Evolutionary conservation across 2,113 vertebrate genomes (phyloP).

Genomic region (Furnarius figulus): DNA sequence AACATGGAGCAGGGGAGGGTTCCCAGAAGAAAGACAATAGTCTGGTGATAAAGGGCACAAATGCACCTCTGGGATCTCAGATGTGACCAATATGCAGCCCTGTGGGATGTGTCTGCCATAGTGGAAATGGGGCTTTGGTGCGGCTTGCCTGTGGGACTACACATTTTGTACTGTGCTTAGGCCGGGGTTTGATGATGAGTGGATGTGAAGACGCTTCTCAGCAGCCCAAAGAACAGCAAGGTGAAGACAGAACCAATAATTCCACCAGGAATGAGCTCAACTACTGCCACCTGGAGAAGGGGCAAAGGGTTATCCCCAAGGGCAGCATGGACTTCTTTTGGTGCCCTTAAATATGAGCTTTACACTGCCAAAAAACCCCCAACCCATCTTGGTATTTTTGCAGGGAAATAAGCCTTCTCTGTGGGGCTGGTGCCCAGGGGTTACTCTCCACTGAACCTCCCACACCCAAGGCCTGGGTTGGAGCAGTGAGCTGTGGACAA

Average conservation of each 20-base stretch:
- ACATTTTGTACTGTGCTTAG: fast-evolving
- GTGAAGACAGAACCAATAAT: neutral
- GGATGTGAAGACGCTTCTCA: neutral
- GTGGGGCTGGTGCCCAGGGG: neutral
- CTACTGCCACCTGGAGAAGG: neutral
- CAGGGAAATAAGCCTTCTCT: neutral
- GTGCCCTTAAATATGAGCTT: neutral
- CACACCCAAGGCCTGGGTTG: fast-evolving
- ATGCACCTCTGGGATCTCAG: fast-evolving
- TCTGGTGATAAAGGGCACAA: neutral
- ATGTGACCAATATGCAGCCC: neutral
- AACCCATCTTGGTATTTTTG: neutral
- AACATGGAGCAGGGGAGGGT: neutral
- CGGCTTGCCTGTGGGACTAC: neutral
- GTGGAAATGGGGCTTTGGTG: neutral
- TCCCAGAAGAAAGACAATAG: neutral
- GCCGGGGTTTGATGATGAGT: neutral
- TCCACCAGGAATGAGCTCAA: neutral
- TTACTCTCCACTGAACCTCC: neutral
- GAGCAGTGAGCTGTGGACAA: neutral
- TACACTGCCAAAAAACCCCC: fast-evolving
- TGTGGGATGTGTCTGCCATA: neutral
- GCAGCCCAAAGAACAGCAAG: neutral
- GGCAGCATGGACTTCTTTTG: neutral
- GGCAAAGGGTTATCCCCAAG: neutral